These are phyloP conservation scores for Caenorhabditis inopinata DNA, from an alignment of 1,140 invertebrate genomes.

Conservation along the genomic window DNA sequence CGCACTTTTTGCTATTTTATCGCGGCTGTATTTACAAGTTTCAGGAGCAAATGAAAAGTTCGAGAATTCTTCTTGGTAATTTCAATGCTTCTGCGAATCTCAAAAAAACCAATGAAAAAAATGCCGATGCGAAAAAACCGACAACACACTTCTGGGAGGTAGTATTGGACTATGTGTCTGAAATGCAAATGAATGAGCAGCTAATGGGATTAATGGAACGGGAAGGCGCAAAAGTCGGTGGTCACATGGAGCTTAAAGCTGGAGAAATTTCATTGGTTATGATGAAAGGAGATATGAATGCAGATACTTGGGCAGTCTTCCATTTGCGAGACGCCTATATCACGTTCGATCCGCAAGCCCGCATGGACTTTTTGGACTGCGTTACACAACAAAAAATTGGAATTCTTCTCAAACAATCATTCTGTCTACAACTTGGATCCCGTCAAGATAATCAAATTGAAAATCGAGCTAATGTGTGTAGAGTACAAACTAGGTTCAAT, in stretches of 20 bases:
- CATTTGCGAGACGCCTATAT: slow-evolving; percentile 55
- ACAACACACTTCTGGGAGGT: slow-evolving; percentile 50
- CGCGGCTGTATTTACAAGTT: no score
- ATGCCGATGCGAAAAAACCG: background rate
- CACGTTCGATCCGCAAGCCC: slow-evolving; percentile 46
- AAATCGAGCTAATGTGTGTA: slow-evolving; percentile 30
- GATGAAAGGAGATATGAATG: slow-evolving; percentile 62
- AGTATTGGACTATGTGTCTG: slow-evolving; percentile 55
- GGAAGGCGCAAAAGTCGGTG: slow-evolving; percentile 61
- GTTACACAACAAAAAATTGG: slow-evolving; percentile 46
- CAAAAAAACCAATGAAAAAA: background rate
- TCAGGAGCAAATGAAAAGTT: slow-evolving; percentile 57
- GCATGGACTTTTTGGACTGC: slow-evolving; percentile 55
- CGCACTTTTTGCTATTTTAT: no score
- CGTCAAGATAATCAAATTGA: background rate
- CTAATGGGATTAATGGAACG: slow-evolving; percentile 46
- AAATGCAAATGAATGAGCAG: slow-evolving; percentile 53
- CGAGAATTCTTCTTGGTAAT: slow-evolving; percentile 11
- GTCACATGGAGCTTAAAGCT: slow-evolving; percentile 55
- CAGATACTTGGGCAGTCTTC: slow-evolving; percentile 56
- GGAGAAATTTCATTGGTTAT: slow-evolving; percentile 54
- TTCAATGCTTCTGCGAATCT: background rate
- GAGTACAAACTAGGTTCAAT: background rate
- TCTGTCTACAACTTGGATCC: slow-evolving; percentile 53
- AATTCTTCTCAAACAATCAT: slow-evolving; percentile 54